Conservation (phyloP, 2,888 invertebrate species). For the Drosophila siamana region DNA sequence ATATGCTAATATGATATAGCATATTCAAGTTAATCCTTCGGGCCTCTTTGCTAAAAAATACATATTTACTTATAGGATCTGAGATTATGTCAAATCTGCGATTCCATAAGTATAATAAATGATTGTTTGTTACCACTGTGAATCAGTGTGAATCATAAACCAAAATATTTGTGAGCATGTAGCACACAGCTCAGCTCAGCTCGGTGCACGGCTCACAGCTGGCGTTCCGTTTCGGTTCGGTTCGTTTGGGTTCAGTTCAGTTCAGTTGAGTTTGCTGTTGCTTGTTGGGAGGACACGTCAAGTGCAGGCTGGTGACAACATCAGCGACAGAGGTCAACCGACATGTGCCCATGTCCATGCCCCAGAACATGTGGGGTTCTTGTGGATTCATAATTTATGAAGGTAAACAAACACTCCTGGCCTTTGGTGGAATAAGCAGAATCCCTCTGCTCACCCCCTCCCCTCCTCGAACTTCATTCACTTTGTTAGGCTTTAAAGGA, state of each 20-base stretch:
- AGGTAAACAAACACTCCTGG: constrained; percentile 77
- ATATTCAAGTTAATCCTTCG: no score
- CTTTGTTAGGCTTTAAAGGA: constrained; percentile 54
- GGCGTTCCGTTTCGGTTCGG: constrained; percentile 30
- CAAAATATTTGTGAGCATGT: constrained; percentile 30
- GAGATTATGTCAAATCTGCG: background rate
- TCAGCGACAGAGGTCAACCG: constrained; percentile 60
- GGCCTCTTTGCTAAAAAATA: background rate
- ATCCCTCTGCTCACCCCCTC: constrained; percentile 10
- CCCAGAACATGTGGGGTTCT: constrained; percentile 50
- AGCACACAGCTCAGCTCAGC: constrained; percentile 21
- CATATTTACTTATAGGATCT: background rate
- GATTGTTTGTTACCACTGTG: background rate
- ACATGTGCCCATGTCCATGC: constrained; percentile 41
- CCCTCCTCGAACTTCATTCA: constrained; percentile 3
- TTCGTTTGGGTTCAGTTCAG: constrained; percentile 21
- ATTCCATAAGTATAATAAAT: background rate
- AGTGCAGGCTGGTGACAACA: constrained; percentile 53
- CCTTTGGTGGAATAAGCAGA: constrained; percentile 17
- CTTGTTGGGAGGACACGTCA: constrained; percentile 37
- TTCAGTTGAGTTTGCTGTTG: constrained; percentile 21
- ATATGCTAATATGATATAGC: background rate
- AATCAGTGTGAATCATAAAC: constrained; percentile 42
- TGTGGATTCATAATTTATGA: constrained; percentile 78
- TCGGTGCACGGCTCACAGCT: constrained; percentile 38